Conservation (phyloP, 1,140 invertebrate species). For the Lordiphosa collinella region DNA sequence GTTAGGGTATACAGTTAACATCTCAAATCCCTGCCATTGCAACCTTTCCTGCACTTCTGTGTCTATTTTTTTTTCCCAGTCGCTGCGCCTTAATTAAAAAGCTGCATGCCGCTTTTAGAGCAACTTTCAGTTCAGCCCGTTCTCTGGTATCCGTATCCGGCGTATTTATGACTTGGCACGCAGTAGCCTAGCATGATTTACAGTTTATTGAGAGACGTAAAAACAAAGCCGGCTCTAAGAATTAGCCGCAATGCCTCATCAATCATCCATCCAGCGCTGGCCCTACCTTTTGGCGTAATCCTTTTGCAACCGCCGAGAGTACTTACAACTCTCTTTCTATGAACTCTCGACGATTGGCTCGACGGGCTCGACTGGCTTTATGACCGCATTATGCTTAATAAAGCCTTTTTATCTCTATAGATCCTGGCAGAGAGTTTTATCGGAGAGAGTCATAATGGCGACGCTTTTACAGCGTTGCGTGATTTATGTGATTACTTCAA, state of each 20-base stretch:
- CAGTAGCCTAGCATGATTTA: slow-evolving; percentile 65
- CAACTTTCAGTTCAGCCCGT: slow-evolving; percentile 11
- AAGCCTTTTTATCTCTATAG: slow-evolving; percentile 71
- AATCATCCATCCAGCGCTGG: slow-evolving; percentile 46
- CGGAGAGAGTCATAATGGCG: slow-evolving; percentile 69
- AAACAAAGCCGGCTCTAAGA: slow-evolving; percentile 64
- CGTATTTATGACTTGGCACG: slow-evolving; percentile 74
- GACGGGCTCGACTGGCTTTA: slow-evolving; percentile 67
- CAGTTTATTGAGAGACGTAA: slow-evolving; percentile 63
- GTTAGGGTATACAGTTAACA: no score
- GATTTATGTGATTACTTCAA: slow-evolving; percentile 78
- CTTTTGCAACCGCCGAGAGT: slow-evolving; percentile 34
- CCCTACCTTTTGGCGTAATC: slow-evolving; percentile 57
- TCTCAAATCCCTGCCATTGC: no score
- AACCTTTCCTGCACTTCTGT: slow-evolving; percentile 1
- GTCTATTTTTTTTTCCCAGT: slow-evolving; percentile 3
- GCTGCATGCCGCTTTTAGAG: slow-evolving; percentile 53
- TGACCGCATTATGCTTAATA: slow-evolving; percentile 74
- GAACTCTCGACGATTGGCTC: not conserved
- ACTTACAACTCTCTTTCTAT: not conserved
- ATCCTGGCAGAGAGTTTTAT: slow-evolving; percentile 55
- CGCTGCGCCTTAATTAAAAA: slow-evolving; percentile 68
- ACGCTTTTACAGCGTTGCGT: slow-evolving; percentile 60
- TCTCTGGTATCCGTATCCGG: not conserved
- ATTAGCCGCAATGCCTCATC: slow-evolving; percentile 72